Base-by-base conservation (phyloP, 2,888 invertebrate species). In the Parelbella ahira region DNA sequence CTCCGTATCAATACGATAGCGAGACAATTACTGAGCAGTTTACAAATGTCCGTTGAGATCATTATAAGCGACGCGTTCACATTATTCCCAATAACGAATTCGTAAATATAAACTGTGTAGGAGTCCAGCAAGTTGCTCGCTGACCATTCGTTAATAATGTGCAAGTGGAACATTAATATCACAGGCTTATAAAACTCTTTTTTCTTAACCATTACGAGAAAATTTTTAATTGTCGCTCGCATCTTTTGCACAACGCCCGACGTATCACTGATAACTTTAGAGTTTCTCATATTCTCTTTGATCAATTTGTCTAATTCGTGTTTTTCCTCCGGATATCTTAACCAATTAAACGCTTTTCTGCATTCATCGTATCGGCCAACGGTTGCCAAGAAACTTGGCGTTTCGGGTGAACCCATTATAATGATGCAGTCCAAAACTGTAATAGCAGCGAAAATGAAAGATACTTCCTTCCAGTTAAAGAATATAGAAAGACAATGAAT, bases 81-180 rank as follows among this genome's bases (percentile, higher is more conserved):
- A 1, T 71, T 66, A 0, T 88, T 83, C 0, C 90, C 90, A 11
- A 92, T 77, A 3, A 89, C 72, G 23, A 88, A 68, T 4, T 69
- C 63, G 45, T 92, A 84, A 19, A 92, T 89, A 28, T 83, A 77
- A 0, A 91, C 90, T 0, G 91, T 90, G 59, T 92, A 93, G 2
- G 91, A 90, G 0, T 90, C 88, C 48, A 93, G 87, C 0, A 90
- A 90, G 44, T 91, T 91, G 1, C 90, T 88, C 0, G 92, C 93
- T 1, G 91, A 86, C 50, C 92, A 89, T 52, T 93, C 92, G 23
- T 89, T 89, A 52, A 90, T 88, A 0, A 89, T 80, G 48, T 91
- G 91, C n/a, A 91, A 88, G 1, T 89, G 81, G 28, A 89, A 81
- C 63, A 92, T 84, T 9, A 91, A 72, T 1, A 82, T 62, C 5